phyloP scores from a whole-genome alignment of 2,888 invertebrate genomes.

The Ectemnius continuus region DNA sequence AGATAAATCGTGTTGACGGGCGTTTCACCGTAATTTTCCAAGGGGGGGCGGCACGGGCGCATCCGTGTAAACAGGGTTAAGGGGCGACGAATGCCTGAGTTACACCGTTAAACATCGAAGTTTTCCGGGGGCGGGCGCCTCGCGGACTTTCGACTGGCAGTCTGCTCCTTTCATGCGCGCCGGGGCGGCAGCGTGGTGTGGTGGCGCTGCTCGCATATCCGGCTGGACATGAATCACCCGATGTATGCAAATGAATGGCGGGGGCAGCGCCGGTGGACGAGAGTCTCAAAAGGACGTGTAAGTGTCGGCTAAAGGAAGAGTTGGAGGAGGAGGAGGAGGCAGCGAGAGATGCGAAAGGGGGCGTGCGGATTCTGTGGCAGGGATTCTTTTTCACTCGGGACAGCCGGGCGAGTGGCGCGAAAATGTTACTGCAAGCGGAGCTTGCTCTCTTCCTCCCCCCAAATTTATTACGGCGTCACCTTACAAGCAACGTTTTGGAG shows the following conservation, averaged over 20 bases:
- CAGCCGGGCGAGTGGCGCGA: slow-evolving; percentile 46
- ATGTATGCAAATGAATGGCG: slow-evolving; percentile 57
- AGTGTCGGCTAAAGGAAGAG: slow-evolving; percentile 35
- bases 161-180: slow-evolving; percentile 32
- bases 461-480: slow-evolving; percentile 63
- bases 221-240: slow-evolving; percentile 56
- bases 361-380: slow-evolving; percentile 17
- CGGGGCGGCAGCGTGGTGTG: slow-evolving; percentile 48
- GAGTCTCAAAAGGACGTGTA: slow-evolving; percentile 54
- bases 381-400: slow-evolving; percentile 43
- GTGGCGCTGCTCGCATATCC: slow-evolving; percentile 46
- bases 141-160: slow-evolving; percentile 54
- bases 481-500: slow-evolving; percentile 47
- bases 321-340: slow-evolving; percentile 6
- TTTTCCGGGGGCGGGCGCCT: too few species aligned
- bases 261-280: slow-evolving; percentile 50
- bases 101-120: too few species aligned
- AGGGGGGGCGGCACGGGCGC: too few species aligned
- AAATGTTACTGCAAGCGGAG: slow-evolving; percentile 41
- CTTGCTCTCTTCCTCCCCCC: slow-evolving; percentile 14
- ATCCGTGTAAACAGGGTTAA: too few species aligned
- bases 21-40: too few species aligned
- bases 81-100: too few species aligned
- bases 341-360: slow-evolving; percentile 2
- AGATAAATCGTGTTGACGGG: too few species aligned